Base-by-base conservation (phyloP, 2,797 vertebrate species). In the Cirrhinus molitorella region DNA sequence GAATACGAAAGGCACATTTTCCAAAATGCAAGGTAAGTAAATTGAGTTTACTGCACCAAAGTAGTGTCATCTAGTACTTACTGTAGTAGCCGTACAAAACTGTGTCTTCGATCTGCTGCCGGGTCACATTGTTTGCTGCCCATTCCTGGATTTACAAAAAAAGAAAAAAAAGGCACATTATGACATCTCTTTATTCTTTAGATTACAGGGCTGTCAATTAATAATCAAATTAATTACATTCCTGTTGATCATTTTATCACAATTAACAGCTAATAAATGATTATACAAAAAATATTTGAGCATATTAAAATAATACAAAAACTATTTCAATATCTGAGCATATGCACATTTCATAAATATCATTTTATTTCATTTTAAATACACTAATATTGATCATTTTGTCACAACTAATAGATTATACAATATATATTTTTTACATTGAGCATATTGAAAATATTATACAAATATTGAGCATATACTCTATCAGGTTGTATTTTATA, bases 1-100 rank as follows among this genome's bases (percentile, higher is more conserved):
- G 45, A 47, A 77, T 68, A 79, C 16, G 28, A 55, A 59, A 6
- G 65, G 63, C 43, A 16, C 59, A 31, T 45, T 80, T 55, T 80
- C 47, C 37, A 66, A 76, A 83, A 70, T 2, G 80, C 34, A 75
- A 83, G 13, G 37, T 47, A 70, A 67, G 37, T 16, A 57, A 68
- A 23, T 47, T 6, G 1, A 28, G 53, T 81, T 68, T 45, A 45
- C 47, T 76, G 37, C 47, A 75, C 21, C 40, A 31, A 65, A 21
- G 37, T 5, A 76, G 43, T 19, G 45, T 25, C 17, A n/a, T 47
- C 19, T 28, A 34, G 2, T 72, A 86, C 98, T 97, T 94, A 99
- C 98, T 97, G 92, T 99, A 99, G 91, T 99, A 99, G 81, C 96
- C 98, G 89, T 98, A 97, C 63, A 99, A 91, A 51, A 99, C 96